Conservation (phyloP, 30 jellyfish, hydroid and myxozoan species). For the Hydractinia echinata region DNA sequence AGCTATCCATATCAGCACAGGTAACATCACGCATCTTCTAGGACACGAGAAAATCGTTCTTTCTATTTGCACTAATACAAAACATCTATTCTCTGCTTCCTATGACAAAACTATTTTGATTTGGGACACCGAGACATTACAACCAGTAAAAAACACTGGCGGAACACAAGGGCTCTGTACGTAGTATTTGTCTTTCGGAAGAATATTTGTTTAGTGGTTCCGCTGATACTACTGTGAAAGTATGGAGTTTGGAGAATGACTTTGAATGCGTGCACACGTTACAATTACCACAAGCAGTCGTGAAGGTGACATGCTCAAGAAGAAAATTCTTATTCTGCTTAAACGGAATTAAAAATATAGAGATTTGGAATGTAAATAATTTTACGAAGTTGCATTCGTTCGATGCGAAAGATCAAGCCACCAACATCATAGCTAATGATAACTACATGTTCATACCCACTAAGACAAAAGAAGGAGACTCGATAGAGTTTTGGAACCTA, state of each 20-base stretch:
- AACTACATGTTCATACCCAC: constrained; percentile 5
- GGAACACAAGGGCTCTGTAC: constrained; percentile 69
- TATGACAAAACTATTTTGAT: constrained; percentile 67
- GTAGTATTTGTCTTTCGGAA: constrained; percentile 54
- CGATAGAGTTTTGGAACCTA: constrained; percentile 30
- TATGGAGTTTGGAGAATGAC: constrained; percentile 43
- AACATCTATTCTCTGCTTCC: constrained; percentile 61
- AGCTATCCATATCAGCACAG: constrained; percentile 32
- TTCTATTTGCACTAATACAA: constrained; percentile 42
- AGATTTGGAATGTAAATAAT: constrained; percentile 65
- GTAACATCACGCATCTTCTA: constrained; percentile 49
- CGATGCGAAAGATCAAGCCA: background rate
- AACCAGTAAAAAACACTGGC: constrained; percentile 42
- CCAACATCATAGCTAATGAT: constrained; percentile 23
- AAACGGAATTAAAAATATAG: constrained; percentile 39
- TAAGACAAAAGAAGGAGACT: background rate
- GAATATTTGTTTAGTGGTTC: constrained; percentile 63
- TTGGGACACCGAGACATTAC: constrained; percentile 64
- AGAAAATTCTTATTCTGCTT: constrained; percentile 59
- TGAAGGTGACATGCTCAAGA: constrained; percentile 53
- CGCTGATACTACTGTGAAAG: constrained; percentile 50
- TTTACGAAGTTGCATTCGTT: constrained; percentile 7
- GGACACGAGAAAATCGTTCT: constrained; percentile 74
- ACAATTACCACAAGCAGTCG: constrained; percentile 42
- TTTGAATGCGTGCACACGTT: constrained; percentile 16